These are phyloP conservation scores for Dendroctonus valens DNA, from an alignment of 1,140 invertebrate genomes.

Conservation along the genomic window DNA sequence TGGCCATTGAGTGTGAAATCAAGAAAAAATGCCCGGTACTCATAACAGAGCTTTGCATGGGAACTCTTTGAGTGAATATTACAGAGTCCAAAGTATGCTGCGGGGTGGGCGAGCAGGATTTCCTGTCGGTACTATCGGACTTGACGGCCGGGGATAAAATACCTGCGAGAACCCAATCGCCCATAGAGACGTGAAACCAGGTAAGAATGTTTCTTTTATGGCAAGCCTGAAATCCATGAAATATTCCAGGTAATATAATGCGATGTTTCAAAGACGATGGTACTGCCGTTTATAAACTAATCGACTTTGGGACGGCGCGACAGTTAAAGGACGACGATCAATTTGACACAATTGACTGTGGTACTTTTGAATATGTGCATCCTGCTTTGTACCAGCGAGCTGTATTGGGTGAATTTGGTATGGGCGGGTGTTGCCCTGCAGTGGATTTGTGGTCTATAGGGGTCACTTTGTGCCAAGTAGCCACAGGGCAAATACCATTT, in stretches of 20 bases:
- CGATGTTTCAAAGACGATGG: slow-evolving; percentile 94
- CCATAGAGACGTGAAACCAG: slow-evolving; percentile 10
- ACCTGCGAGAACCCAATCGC: slow-evolving; percentile 4
- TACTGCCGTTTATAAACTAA: slow-evolving; percentile 90
- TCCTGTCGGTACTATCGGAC: background rate
- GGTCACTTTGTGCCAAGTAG: slow-evolving; percentile 95
- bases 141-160: slow-evolving; percentile 2
- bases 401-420: slow-evolving; percentile 65
- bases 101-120: slow-evolving; percentile 1
- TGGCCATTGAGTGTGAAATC: too few species aligned
- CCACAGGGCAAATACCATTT: slow-evolving; percentile 91
- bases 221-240: background rate
- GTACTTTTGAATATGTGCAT: slow-evolving; percentile 96
- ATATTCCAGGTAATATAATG: slow-evolving; percentile 58
- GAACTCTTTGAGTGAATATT: background rate
- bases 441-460: slow-evolving; percentile 98
- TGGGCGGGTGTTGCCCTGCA: slow-evolving; percentile 77
- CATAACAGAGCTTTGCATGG: slow-evolving; percentile 5
- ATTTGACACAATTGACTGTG: slow-evolving; percentile 88
- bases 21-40: background rate
- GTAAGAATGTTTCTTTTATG: background rate
- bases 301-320: slow-evolving; percentile 95
- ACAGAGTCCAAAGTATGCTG: background rate
- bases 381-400: slow-evolving; percentile 96
- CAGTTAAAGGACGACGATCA: slow-evolving; percentile 94